Conservation (phyloP, 2,113 vertebrate genomes). For the Prietella phreatophila region DNA sequence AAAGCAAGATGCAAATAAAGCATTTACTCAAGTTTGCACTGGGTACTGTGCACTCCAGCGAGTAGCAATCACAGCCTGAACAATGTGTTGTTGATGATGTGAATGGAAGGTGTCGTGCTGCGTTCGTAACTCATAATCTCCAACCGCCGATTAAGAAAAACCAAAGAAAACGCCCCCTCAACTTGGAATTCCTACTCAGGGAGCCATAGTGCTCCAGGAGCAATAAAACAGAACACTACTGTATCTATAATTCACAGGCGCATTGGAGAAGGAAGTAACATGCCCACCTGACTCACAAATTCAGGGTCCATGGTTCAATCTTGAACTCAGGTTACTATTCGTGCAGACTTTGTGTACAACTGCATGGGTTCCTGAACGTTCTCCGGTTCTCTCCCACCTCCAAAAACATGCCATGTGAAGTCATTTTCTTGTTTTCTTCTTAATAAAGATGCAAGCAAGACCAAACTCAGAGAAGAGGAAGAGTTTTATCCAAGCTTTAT, state of each 20-base stretch:
- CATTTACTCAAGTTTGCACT: conserved; percentile 66
- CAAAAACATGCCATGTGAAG: background rate
- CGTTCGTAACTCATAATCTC: background rate
- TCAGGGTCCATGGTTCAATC: background rate
- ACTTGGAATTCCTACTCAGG: background rate
- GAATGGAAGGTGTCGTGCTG: background rate
- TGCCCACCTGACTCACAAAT: background rate
- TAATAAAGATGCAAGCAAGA: too few species aligned
- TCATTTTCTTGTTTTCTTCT: too few species aligned
- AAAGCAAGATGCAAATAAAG: conserved; percentile 70
- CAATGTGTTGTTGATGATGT: background rate
- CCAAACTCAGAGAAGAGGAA: too few species aligned
- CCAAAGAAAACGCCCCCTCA: background rate
- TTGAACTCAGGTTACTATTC: background rate
- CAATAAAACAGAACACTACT: background rate
- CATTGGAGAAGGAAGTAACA: too few species aligned
- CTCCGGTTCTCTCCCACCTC: background rate
- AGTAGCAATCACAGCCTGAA: background rate
- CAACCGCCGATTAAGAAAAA: background rate
- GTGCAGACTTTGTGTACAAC: background rate
- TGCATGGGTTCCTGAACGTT: background rate
- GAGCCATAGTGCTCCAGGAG: background rate
- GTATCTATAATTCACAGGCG: background rate
- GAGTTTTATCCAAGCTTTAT: too few species aligned
- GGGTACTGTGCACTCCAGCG: background rate